Evolutionary conservation across 2,888 invertebrate species (phyloP).

Genomic region (Yponomeuta plumbellus): DNA sequence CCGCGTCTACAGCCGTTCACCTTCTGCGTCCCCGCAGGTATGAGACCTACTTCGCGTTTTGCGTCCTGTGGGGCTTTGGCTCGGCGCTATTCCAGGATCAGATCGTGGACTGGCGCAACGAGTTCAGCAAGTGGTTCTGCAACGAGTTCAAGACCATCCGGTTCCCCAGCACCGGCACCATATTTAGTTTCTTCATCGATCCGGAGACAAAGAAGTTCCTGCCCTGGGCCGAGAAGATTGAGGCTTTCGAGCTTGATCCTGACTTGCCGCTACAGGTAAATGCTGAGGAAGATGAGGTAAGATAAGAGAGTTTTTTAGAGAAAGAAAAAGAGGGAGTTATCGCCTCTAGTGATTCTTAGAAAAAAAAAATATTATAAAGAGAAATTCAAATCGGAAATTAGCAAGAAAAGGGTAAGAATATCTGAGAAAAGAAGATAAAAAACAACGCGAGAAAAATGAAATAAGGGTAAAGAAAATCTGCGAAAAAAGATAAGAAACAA

Average conservation of each 20-base stretch:
- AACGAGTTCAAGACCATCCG: conserved; percentile 94
- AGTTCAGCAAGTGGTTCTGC: conserved; percentile 96
- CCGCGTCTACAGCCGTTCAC: no score
- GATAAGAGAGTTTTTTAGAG: no score
- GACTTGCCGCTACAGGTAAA: conserved; percentile 90
- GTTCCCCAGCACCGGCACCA: conserved; percentile 88
- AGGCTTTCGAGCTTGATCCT: conserved; percentile 87
- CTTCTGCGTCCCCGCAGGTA: conserved; percentile 65
- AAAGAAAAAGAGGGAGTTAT: no score
- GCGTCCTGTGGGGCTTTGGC: conserved; percentile 95
- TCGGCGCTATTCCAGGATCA: conserved; percentile 94
- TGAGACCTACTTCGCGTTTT: conserved; percentile 95
- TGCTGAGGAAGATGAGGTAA: background rate
- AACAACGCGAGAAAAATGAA: no score
- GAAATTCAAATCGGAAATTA: no score
- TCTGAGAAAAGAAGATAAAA: no score
- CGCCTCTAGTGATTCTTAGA: no score
- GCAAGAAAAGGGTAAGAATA: no score
- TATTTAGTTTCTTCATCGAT: conserved; percentile 94
- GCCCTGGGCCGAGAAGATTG: conserved; percentile 91
- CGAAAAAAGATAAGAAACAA: no score
- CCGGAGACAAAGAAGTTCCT: conserved; percentile 88
- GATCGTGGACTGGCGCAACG: conserved; percentile 92
- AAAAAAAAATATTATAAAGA: no score
- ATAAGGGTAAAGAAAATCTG: no score